phyloP scores from a whole-genome alignment of 2,888 invertebrate species.

The Epistrophella euchroma region DNA sequence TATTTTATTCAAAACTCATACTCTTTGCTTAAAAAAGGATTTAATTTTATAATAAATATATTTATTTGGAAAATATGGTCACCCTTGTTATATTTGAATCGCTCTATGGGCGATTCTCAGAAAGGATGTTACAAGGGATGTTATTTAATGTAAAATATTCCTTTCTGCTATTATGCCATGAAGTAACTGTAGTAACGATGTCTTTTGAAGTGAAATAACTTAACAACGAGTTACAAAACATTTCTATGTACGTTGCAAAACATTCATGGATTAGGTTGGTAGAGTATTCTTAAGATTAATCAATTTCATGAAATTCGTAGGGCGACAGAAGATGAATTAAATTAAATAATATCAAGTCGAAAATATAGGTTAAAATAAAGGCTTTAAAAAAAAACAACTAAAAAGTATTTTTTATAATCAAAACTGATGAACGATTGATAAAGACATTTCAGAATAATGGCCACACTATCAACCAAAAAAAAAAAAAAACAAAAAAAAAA shows the following conservation, averaged over 20 bases:
- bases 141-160: conserved; percentile 61
- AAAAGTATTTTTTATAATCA: not conserved
- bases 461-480: not conserved
- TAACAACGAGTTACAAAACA: not conserved
- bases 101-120: not conserved
- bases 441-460: not conserved
- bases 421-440: not conserved
- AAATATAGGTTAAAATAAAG: not conserved
- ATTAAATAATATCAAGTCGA: not conserved
- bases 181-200: conserved; percentile 39
- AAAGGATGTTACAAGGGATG: conserved; percentile 24
- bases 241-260: not conserved
- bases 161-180: not conserved
- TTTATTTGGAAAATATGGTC: not conserved
- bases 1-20: not conserved
- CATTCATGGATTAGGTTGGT: not conserved
- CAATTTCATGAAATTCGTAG: not conserved
- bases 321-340: not conserved
- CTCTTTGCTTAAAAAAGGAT: not conserved
- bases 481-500: not conserved
- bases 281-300: not conserved
- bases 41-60: not conserved
- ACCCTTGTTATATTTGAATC: not conserved
- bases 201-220: conserved; percentile 57
- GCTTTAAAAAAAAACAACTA: not conserved